Percentiles rank a stretch among this genome's conserved stretches.
These are phyloP conservation scores for Psilanteris sp. DNA, from an alignment of 1,140 invertebrate species.

Conservation along the genomic window DNA sequence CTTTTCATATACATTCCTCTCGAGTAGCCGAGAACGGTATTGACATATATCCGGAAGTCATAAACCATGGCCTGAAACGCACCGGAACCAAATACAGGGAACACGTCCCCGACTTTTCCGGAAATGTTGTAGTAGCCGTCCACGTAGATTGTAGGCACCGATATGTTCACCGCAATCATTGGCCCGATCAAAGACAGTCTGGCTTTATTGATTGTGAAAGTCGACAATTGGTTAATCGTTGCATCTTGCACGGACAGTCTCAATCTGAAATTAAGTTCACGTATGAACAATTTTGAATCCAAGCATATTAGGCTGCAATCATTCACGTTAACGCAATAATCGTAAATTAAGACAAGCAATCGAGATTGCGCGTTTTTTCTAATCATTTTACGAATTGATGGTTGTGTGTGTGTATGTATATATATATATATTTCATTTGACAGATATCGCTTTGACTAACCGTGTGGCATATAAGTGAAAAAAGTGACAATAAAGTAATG, in stretches of 20 bases:
- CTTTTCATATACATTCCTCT: slow-evolving; percentile 75
- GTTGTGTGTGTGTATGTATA: too few species aligned
- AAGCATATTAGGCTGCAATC: too few species aligned
- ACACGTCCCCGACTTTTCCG: slow-evolving; percentile 69
- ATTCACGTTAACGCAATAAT: too few species aligned
- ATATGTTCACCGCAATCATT: slow-evolving; percentile 70
- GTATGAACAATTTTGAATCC: too few species aligned
- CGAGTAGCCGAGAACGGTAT: slow-evolving; percentile 72
- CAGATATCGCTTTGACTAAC: too few species aligned
- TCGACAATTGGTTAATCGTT: slow-evolving; percentile 68
- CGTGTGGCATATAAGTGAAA: too few species aligned
- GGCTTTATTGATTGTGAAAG: slow-evolving; percentile 71
- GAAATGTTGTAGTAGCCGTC: slow-evolving; percentile 73
- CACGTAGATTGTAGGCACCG: slow-evolving; percentile 68
- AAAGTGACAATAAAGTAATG: too few species aligned
- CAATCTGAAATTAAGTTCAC: slow-evolving; percentile 56
- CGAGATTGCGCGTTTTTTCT: too few species aligned
- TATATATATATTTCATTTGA: too few species aligned
- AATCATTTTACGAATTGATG: too few species aligned
- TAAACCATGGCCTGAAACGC: slow-evolving; percentile 67
- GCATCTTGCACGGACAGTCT: slow-evolving; percentile 65
- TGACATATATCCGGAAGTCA: slow-evolving; percentile 70
- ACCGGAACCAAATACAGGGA: slow-evolving; percentile 66
- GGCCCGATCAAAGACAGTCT: slow-evolving; percentile 73
- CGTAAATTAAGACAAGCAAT: too few species aligned